Evolutionary conservation across 2,797 vertebrate species (phyloP).

Genomic region (Melanotaenia pygmaea): DNA sequence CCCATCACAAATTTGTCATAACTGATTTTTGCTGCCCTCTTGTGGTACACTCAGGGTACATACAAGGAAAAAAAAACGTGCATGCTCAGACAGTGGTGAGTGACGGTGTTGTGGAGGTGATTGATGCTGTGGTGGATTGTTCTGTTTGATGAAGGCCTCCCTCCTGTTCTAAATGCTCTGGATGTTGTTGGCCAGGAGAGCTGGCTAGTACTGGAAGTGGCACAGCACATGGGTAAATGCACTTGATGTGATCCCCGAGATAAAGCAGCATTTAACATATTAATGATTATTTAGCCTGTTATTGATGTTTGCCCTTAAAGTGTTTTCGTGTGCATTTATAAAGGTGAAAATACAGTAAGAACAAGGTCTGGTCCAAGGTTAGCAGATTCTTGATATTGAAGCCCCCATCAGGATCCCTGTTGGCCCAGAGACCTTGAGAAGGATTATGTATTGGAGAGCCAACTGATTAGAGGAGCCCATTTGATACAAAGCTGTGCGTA

Average conservation of each 20-base stretch:
- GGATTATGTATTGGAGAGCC: conserved; percentile 99
- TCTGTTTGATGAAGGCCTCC: no score
- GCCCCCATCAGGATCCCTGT: conserved; percentile 97
- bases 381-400: conserved; percentile 93
- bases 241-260: background rate
- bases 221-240: no score
- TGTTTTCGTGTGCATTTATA: background rate
- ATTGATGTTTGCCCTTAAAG: background rate
- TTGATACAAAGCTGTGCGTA: conserved; percentile 93
- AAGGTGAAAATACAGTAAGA: conserved; percentile 93
- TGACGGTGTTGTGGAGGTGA: background rate
- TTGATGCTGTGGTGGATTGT: no score
- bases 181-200: no score
- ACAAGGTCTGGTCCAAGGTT: conserved; percentile 95
- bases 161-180: no score
- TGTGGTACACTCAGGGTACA: background rate
- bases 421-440: conserved; percentile 95
- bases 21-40: conserved; percentile 39
- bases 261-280: background rate
- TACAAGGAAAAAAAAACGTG: background rate
- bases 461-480: conserved; percentile 96
- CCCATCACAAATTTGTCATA: background rate
- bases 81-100: conserved; percentile 38
- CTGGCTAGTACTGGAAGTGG: no score
- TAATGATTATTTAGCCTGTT: background rate